phyloP scores from a whole-genome alignment of 2,113 vertebrate species.

The Pygoscelis antarcticus region DNA sequence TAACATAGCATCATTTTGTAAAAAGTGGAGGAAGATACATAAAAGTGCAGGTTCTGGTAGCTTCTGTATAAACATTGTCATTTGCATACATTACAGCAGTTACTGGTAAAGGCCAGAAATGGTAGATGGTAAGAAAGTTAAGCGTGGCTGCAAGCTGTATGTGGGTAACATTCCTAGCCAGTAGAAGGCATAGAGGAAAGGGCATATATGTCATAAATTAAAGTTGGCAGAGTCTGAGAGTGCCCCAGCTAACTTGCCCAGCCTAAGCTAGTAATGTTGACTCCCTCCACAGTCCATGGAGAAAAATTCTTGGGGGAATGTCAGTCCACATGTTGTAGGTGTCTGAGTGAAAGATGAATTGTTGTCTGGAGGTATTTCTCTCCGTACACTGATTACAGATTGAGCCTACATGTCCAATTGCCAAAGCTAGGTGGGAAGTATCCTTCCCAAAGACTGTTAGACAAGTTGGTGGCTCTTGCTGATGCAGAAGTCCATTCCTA shows the following conservation, averaged over 20 bases:
- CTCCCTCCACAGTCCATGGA: background rate
- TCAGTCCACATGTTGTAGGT: background rate
- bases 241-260: background rate
- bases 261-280: background rate
- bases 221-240: background rate
- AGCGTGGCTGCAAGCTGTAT: accelerated
- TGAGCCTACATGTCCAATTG: background rate
- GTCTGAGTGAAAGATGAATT: background rate
- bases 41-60: background rate
- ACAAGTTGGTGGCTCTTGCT: background rate
- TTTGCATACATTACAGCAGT: background rate
- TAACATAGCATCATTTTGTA: slow-evolving; percentile 4
- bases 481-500: background rate
- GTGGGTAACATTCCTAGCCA: background rate
- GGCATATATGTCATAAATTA: background rate
- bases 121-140: background rate
- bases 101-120: background rate
- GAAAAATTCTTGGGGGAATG: background rate
- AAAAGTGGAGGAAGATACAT: background rate
- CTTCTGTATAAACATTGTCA: background rate
- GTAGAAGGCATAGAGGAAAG: background rate
- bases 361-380: background rate
- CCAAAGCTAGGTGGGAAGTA: background rate
- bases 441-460: background rate
- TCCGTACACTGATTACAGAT: background rate